Evolutionary conservation across 2,797 vertebrate genomes (phyloP).

Genomic region (Danio tinwini): DNA sequence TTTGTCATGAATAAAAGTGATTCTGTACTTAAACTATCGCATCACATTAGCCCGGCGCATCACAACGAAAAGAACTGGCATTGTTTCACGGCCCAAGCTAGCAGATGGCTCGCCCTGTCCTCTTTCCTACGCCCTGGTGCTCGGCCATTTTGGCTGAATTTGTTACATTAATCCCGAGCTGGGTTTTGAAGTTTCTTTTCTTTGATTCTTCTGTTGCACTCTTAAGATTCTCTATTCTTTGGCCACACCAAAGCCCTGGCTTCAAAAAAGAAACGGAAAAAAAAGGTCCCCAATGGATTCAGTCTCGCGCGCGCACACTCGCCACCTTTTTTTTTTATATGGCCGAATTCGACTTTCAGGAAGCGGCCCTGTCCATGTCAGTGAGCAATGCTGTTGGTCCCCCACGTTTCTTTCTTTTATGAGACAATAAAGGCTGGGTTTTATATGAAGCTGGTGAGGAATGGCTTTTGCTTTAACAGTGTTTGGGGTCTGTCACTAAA

Average conservation of each 20-base stretch:
- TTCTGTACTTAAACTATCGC: neutral
- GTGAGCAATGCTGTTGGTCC: constrained; percentile 73
- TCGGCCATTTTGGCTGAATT: constrained; percentile 57
- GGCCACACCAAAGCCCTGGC: constrained; percentile 59
- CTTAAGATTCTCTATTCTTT: constrained; percentile 44
- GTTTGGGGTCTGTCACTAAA: constrained; percentile 79
- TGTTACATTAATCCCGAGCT: constrained; percentile 59
- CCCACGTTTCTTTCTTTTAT: constrained; percentile 79
- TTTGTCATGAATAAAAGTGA: neutral
- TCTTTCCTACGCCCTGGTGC: constrained; percentile 48
- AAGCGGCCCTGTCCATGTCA: constrained; percentile 64
- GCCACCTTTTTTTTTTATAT: constrained; percentile 48
- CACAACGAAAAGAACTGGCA: constrained; percentile 29
- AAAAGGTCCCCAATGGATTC: constrained; percentile 60
- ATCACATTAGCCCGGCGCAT: constrained; percentile 16
- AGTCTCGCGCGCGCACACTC: constrained; percentile 51
- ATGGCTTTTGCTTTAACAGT: constrained; percentile 80
- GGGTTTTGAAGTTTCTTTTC: constrained; percentile 56
- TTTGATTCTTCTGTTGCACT: constrained; percentile 53
- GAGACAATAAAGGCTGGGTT: constrained; percentile 79
- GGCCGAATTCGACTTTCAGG: constrained; percentile 61
- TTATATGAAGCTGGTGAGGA: constrained; percentile 81
- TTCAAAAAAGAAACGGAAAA: constrained; percentile 33
- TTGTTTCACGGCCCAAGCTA: constrained; percentile 35
- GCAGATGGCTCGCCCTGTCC: constrained; percentile 40